Evolutionary conservation across 2,113 vertebrate species (phyloP).

Genomic region (Phalacrocorax pelagicus): DNA sequence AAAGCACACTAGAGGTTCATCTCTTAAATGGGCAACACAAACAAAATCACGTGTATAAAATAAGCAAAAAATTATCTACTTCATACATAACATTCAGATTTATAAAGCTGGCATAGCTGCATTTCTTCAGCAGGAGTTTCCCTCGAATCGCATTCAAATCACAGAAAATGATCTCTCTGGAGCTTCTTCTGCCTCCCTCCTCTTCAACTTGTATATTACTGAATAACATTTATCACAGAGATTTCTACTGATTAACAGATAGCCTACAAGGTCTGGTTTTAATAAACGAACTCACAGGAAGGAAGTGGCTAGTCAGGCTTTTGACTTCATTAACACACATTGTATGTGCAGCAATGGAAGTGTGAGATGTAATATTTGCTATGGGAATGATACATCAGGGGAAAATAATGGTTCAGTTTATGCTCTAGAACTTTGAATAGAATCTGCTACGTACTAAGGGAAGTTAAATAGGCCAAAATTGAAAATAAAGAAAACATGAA

Average conservation of each 20-base stretch:
- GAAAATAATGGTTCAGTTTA: background rate
- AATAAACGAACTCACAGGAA: background rate
- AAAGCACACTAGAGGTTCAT: background rate
- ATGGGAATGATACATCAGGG: background rate
- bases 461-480: background rate
- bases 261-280: background rate
- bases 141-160: rapidly evolving
- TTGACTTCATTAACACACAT: background rate
- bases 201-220: background rate
- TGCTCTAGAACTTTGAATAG: background rate
- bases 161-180: background rate
- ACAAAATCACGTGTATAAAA: background rate
- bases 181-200: rapidly evolving
- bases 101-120: background rate
- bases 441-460: background rate
- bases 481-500: background rate
- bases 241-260: background rate
- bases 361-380: background rate
- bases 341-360: background rate
- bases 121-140: background rate
- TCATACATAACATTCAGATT: background rate
- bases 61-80: background rate
- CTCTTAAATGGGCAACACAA: background rate
- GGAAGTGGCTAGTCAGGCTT: background rate
- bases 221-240: background rate